Evolutionary conservation across 2,797 vertebrate genomes (phyloP), one percentile per base, ranked within the genome.

Genomic region (Myotis myotis): DNA sequence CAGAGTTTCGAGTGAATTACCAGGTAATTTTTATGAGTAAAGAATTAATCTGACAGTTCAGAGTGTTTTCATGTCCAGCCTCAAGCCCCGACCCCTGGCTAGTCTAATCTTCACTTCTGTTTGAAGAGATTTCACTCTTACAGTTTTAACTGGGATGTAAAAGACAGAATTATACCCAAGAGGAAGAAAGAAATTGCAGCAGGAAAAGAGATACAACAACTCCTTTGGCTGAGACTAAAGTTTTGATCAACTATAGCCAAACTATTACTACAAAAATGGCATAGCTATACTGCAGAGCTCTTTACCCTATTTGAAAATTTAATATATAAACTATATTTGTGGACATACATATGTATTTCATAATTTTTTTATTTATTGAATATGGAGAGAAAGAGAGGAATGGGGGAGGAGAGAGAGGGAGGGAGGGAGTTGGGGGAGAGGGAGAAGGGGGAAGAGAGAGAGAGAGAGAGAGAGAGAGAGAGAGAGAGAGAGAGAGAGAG

Each of bases 101-200:
- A 60, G 22, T 28, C 17, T 44, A 87, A 70, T 41, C n/a, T 92
- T 95, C 15, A 62, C n/a, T 96, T 95, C 93, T 95, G 76, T 76
- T 76, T 60, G 16, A 92, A 88, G 36, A 95, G 0, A 82, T 91
- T 87, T 91, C 10, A 66, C 70, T 88, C 79, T 88, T 89, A 82
- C 0, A 28, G 25, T 79, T 85, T 93, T 95, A 96, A 66, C 60
- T 60, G 20, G 57, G 79, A 92, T 80, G 83, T 13, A 93, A 90
- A 95, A 87, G 19, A 93, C 2, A 49, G 53, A 95, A 91, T 91
- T 87, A 71, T 76, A 91, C 10, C 11, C 51, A 55, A 47, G 38
- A 82, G 33, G n/a, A n/a, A 68, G 36, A 85, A 38, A 96, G 47
- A 89, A 94, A 89, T 0, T 70, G 16, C 7, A 96, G 36, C 5